phyloP scores from a whole-genome alignment of 2,113 vertebrate species.

The Nothoprocta pentlandii region DNA sequence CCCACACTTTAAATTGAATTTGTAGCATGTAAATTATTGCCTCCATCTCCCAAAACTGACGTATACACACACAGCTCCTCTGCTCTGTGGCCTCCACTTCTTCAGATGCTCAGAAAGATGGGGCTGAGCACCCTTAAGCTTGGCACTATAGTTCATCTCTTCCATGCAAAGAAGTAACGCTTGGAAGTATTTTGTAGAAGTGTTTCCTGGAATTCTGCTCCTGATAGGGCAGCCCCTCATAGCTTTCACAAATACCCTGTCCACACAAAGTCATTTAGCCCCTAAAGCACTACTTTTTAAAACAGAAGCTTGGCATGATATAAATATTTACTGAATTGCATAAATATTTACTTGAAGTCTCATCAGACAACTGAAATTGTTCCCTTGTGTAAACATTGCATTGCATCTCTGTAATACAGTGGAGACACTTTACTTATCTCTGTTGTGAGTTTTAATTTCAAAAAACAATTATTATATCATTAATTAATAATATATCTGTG shows the following conservation, averaged over 20 bases:
- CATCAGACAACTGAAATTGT: neutral
- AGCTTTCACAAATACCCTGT: neutral
- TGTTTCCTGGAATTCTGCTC: neutral
- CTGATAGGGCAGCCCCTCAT: accelerated
- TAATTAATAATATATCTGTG: neutral
- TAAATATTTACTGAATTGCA: neutral
- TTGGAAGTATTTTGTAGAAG: neutral
- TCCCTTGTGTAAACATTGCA: neutral
- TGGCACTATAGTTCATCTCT: neutral
- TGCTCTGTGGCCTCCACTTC: neutral
- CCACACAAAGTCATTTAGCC: neutral
- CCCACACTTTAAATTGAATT: accelerated
- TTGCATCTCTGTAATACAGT: neutral
- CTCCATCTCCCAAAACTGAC: neutral
- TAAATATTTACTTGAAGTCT: neutral
- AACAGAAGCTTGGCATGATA: neutral
- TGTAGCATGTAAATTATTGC: neutral
- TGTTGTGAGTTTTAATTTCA: neutral
- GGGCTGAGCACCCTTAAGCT: neutral
- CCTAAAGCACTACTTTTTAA: neutral
- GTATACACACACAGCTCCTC: neutral
- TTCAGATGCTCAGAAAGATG: neutral
- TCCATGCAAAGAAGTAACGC: neutral
- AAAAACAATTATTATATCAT: neutral
- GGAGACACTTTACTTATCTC: neutral